phyloP scores from a whole-genome alignment of 2,113 vertebrate species.

The Arenaria interpres region DNA sequence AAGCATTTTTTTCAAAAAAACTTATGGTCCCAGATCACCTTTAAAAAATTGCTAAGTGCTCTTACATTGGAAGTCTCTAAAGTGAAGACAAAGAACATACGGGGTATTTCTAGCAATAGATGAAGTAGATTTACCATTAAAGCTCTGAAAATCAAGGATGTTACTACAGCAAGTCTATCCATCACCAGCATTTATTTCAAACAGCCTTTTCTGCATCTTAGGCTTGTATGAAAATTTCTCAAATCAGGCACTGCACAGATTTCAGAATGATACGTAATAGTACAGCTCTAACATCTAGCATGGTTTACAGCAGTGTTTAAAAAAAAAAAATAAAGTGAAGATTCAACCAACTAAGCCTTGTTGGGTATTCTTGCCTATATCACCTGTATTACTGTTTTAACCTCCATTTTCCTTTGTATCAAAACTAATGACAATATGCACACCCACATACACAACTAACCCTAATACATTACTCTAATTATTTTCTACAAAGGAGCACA shows the following conservation, averaged over 20 bases:
- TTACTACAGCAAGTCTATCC: neutral
- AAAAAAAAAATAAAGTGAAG: conserved; percentile 47
- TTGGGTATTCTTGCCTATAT: neutral
- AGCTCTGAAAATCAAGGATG: neutral
- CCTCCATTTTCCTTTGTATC: neutral
- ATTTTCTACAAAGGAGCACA: conserved; percentile 11
- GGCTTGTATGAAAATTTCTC: conserved; percentile 24
- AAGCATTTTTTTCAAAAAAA: neutral
- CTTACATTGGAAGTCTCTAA: neutral
- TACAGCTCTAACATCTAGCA: conserved; percentile 28
- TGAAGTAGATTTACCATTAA: neutral
- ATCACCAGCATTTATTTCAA: neutral
- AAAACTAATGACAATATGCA: neutral
- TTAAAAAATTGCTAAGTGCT: neutral
- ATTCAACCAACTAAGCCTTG: conserved; percentile 52
- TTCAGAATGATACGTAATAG: conserved; percentile 56
- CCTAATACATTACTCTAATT: conserved; percentile 24
- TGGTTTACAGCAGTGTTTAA: conserved; percentile 41
- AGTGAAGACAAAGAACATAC: no score
- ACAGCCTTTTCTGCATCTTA: conserved; percentile 33
- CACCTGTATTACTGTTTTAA: neutral
- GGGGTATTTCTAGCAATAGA: neutral
- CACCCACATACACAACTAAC: neutral
- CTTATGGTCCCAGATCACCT: neutral
- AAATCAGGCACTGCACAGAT: conserved; percentile 2